Base-by-base conservation (phyloP, 2,113 vertebrate genomes). In the Indicator maculatus region DNA sequence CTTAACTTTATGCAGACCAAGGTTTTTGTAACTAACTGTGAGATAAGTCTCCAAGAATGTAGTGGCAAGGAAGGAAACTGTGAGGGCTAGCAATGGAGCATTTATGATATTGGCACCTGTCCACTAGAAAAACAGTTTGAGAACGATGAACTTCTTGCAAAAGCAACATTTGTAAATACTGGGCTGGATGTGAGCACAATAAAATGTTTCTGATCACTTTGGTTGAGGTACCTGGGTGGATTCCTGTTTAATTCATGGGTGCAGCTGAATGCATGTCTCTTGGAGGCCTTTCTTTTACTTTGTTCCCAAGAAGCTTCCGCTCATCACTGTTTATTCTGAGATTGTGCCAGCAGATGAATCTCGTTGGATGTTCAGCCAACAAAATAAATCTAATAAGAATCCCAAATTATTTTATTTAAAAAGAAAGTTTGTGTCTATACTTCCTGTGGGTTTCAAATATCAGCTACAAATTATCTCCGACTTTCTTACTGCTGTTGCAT, bases 381-480 rank as follows among this genome's bases (percentile, higher is more conserved):
- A 84, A 82, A 94, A 90, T 76, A 90, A 83, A 90, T 66, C 36
- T 71, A 61, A 52, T 63, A 80, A 73, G 27, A 74, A 83, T 82
- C 27, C 69, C 59, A 86, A 92, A 71, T 94, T 60, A 83, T 81
- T 94, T 92, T 26, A 75, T 83, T 85, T 85, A 19, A 53, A 92
- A 84, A 67, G 53, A 75, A 52, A 45, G 15, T 67, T 89, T 87
- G 38, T 85, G 17, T 78, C 61, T 92, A 0, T 53, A 11, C 71
- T 95, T 93, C 96, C 87, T 89, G 63, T 84, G 74, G 31, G 33
- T 72, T 66, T 85, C 74, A 90, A 90, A 78, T 24, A 52, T 90
- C 73, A 79, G 44, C 81, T 69, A 2, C 17, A 27, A 64, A 33
- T 75, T 47, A 3, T 56, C 39, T 64, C 14, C 70, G 58, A 67